Base-by-base conservation (phyloP, 2,888 invertebrate species). In the Dasypogon diadema region DNA sequence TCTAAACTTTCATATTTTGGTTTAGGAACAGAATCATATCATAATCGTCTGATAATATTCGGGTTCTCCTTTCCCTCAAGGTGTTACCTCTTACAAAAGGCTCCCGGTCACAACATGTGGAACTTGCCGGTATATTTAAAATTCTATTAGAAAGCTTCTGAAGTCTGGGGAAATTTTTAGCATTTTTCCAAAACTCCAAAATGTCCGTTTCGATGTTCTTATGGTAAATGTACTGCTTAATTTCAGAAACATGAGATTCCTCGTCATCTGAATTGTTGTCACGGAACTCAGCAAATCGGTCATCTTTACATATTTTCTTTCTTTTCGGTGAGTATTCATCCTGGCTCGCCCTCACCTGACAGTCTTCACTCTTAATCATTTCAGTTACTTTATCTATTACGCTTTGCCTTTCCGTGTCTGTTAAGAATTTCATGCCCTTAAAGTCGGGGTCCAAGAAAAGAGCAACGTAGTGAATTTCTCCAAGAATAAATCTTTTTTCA, bases 271-370 rank as follows among this genome's bases (percentile, higher is more conserved):
- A 34, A 42, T 42, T 42, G 30, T 14, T 58, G 16, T 58, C 58
- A 8, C 58, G 58, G 16, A 58, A 58, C 6, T 58, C 58, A 30
- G 58, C 58, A 30, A 58, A 58, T 30, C 58, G 10, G 34, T 58
- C 58, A 8, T 58, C 58, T 58, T 34, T 58, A 18, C 16, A 30
- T 2, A 58, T 14, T 34, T 30, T 58, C 16, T 42, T 42, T 1
- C 6, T 42, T 42, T 42, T 42, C 3, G 8, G 1, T 3, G 3
- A 12, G n/a, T 6, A 42, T 42, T 12, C 42, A 1, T 12, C 42
- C 3, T 42, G 2, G 3, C n/a, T 3, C 8, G n/a, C n/a, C 14
- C 10, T 2, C 14, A 30, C 8, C 24, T 58, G 30, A 26, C 58
- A 34, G 5, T 30, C 16, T 30, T 58, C 58, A 26, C 6, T 1